Base-by-base conservation (phyloP, 2,888 invertebrate species). In the Sepioteuthis lessoniana region DNA sequence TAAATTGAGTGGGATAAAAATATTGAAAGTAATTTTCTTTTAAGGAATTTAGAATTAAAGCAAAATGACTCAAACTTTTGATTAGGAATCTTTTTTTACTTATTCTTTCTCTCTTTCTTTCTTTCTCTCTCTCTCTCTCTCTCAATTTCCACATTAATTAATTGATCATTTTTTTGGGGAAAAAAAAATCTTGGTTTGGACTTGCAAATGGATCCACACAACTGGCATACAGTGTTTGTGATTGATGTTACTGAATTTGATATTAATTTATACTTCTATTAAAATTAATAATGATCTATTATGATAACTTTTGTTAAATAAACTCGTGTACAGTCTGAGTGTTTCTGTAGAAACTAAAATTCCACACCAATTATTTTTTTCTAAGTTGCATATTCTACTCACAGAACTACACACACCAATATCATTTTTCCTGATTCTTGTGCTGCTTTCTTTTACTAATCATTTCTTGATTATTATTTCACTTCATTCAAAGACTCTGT, bases 391-490 rank as follows among this genome's bases (percentile, higher is more conserved):
- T 76, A 76, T 76, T 76, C 76, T 76, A 76, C 76, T 76, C n/a
- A 35, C 76, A 16, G 19, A 76, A 76, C 76, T 76, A n/a, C 76
- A 76, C 76, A 76, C 76, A 16, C 76, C 28, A 19, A 76, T 76
- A 76, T n/a, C 76, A 76, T 76, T 76, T 76, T 13, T 13, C 76
- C n/a, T 76, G n/a, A n/a, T 76, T 76, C 76, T 76, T 76, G 55
- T 55, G 55, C 55, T 55, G 76, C 76, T 76, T 76, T 76, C 76
- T 76, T 76, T 76, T 76, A 76, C 76, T 76, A 76, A 76, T 76
- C 76, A n/a, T n/a, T 76, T 76, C n/a, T 76, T 21, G 21, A 25
- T 21, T 55, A n/a, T 76, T n/a, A 76, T 76, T n/a, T 76, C 35
- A n/a, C n/a, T 76, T 76, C 76, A 76, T 76, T 76, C 76, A n/a